Evolutionary conservation across 2,797 vertebrate species (phyloP).

Genomic region (Emydoidea blandingii): DNA sequence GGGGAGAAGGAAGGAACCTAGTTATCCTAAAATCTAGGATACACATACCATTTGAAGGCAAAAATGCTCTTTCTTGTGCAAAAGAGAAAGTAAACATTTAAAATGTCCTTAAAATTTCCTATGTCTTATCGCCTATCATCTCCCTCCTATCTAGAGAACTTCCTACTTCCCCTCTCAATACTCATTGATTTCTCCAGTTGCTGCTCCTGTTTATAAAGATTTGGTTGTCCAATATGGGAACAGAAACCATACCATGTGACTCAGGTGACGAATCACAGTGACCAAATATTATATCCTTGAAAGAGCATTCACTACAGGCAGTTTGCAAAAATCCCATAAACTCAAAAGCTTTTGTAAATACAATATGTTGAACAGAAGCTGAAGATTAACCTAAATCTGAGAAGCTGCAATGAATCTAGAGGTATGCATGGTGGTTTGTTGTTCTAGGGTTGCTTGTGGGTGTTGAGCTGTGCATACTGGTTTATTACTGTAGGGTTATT

Average conservation of each 20-base stretch:
- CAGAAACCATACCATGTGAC: background rate
- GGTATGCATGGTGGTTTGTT: accelerated
- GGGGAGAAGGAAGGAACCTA: no score
- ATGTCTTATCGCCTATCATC: no score
- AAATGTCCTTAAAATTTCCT: no score
- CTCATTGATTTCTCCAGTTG: accelerated
- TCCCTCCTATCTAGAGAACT: no score
- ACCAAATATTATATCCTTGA: background rate
- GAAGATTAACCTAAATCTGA: background rate
- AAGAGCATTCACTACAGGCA: background rate
- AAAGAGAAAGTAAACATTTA: no score
- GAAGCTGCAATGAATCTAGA: accelerated
- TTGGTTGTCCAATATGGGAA: accelerated
- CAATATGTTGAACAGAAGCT: background rate
- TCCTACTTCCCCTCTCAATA: no score
- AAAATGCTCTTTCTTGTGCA: no score
- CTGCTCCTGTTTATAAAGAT: background rate
- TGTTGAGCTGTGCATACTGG: accelerated
- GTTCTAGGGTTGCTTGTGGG: accelerated
- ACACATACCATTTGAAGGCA: no score
- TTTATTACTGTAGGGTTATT: background rate
- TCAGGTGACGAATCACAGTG: background rate
- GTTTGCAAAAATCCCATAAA: accelerated
- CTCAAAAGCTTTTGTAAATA: background rate
- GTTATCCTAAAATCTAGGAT: no score